Conservation (phyloP, 2,888 invertebrate species). For the Eutolmus rufibarbis region DNA sequence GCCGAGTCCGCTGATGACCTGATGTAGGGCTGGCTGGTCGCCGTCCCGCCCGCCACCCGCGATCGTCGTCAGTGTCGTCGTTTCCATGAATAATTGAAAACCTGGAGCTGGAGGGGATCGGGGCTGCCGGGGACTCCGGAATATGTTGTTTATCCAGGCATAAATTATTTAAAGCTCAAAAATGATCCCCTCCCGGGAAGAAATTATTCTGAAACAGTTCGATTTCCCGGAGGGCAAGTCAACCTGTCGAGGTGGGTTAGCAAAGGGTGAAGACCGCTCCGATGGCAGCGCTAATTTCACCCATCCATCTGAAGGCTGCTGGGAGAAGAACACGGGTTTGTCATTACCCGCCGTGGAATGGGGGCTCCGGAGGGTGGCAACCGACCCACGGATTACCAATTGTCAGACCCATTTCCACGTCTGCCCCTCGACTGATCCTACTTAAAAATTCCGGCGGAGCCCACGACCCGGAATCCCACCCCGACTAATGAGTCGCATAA, state of each 20-base stretch:
- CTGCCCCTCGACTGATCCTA: neutral
- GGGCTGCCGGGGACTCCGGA: neutral
- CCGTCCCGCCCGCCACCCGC: neutral
- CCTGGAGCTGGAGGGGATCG: neutral
- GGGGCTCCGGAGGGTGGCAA: neutral
- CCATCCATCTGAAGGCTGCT: neutral
- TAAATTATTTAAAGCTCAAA: slow-evolving; percentile 43
- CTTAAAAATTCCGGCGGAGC: neutral
- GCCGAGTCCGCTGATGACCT: slow-evolving; percentile 7
- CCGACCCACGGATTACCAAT: slow-evolving; percentile 1
- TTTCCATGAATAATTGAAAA: slow-evolving; percentile 45
- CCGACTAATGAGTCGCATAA: neutral
- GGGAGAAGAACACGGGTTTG: slow-evolving; percentile 6
- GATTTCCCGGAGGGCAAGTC: slow-evolving; percentile 13
- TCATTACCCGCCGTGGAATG: neutral
- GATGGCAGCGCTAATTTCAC: slow-evolving; percentile 6
- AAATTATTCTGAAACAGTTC: neutral
- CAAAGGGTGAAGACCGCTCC: slow-evolving; percentile 38
- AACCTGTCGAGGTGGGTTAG: neutral
- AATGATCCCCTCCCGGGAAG: slow-evolving; percentile 19
- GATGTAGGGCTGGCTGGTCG: neutral
- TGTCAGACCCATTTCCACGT: slow-evolving; percentile 42
- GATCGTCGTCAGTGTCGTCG: neutral
- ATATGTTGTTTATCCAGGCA: slow-evolving; percentile 45
- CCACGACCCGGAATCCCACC: neutral